Evolutionary conservation across 2,888 invertebrate species (phyloP).

Genomic region (Lycocerus yunnanus): DNA sequence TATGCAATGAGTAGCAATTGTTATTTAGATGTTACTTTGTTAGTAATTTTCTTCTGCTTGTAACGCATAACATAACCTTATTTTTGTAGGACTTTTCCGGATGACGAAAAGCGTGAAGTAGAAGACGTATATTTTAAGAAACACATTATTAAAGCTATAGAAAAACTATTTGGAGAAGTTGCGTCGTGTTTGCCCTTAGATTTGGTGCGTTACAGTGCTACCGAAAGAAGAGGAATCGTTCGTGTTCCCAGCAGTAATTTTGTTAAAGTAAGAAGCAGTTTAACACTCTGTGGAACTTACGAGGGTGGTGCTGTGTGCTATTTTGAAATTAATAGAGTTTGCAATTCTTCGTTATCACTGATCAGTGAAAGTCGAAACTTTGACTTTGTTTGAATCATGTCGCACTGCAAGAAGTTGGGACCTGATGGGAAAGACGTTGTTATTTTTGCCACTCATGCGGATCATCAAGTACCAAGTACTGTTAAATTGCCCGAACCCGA

Average conservation of each 20-base stretch:
- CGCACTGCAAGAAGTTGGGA: constrained; percentile 57
- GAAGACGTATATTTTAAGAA: constrained; percentile 62
- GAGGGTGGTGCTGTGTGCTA: constrained; percentile 57
- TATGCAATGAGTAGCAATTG: constrained; percentile 48
- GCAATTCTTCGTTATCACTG: constrained; percentile 53
- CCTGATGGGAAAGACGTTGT: constrained; percentile 77
- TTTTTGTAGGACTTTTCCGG: constrained; percentile 55
- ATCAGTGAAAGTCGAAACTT: constrained; percentile 52
- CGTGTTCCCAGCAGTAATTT: constrained; percentile 60
- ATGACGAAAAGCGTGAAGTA: constrained; percentile 50
- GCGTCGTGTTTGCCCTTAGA: constrained; percentile 61
- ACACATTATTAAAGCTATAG: constrained; percentile 60
- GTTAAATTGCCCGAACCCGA: constrained; percentile 73
- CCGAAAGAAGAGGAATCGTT: constrained; percentile 58
- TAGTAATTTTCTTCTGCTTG: constrained; percentile 48
- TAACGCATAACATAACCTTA: constrained; percentile 26
- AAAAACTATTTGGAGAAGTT: constrained; percentile 63
- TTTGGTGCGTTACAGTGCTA: constrained; percentile 61
- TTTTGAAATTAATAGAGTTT: constrained; percentile 61
- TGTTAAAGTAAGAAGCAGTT: constrained; percentile 62
- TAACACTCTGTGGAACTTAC: constrained; percentile 59
- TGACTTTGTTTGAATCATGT: constrained; percentile 52
- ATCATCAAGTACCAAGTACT: constrained; percentile 74
- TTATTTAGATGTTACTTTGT: constrained; percentile 63
- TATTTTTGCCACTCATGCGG: constrained; percentile 80